These are phyloP conservation scores for Triops longicaudatus DNA, from an alignment of 1,140 invertebrate species.

Conservation along the genomic window DNA sequence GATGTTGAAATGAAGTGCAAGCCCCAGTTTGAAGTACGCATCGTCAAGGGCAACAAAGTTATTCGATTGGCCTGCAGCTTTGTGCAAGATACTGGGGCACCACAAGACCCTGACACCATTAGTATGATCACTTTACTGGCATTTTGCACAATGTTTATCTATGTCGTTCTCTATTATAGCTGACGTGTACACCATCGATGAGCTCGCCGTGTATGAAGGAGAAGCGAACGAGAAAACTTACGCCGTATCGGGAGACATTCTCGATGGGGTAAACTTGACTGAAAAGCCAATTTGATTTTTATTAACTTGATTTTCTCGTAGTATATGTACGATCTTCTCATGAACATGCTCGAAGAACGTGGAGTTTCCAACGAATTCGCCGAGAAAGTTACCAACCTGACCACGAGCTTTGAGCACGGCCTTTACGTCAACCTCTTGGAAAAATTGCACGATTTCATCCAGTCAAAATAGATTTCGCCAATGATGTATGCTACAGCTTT, in stretches of 20 bases:
- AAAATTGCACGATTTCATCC: constrained; percentile 70
- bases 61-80: constrained; percentile 75
- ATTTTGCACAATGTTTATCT: neutral
- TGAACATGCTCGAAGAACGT: constrained; percentile 88
- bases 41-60: constrained; percentile 61
- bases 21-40: constrained; percentile 75
- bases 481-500: neutral
- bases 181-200: constrained; percentile 70
- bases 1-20: constrained; percentile 68
- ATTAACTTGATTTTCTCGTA: constrained; percentile 44
- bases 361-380: constrained; percentile 85
- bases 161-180: constrained; percentile 27
- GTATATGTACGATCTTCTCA: constrained; percentile 86
- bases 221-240: constrained; percentile 75
- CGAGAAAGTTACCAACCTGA: constrained; percentile 72
- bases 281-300: neutral
- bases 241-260: constrained; percentile 75
- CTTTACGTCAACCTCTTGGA: constrained; percentile 78
- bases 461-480: constrained; percentile 29
- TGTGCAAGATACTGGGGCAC: constrained; percentile 44
- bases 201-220: constrained; percentile 71
- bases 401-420: constrained; percentile 80
- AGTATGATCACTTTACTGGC: neutral
- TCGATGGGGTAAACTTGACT: constrained; percentile 61
- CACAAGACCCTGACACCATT: constrained; percentile 11